Percentiles rank a stretch among this genome's conserved stretches.
Conservation (phyloP, 2,888 invertebrate species). For the Macrosoma leucophasiata region DNA sequence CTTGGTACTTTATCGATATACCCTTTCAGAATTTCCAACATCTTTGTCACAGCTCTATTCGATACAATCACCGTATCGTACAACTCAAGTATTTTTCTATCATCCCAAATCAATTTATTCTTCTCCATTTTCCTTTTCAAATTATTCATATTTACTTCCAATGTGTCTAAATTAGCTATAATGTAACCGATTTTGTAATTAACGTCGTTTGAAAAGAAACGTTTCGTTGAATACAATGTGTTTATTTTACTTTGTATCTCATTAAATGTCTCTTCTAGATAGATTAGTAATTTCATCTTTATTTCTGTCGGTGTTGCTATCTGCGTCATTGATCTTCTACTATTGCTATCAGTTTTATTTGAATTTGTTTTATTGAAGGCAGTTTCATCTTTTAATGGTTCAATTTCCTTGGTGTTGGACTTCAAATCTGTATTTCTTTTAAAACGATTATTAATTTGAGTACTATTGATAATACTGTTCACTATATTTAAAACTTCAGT, state of each 20-base stretch:
- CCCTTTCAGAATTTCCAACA: conserved; percentile 29
- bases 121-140: conserved; percentile 30
- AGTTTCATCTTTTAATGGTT: conserved; percentile 3
- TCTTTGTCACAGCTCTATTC: conserved; percentile 25
- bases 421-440: conserved; percentile 5
- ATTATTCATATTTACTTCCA: conserved; percentile 33
- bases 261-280: conserved; percentile 32
- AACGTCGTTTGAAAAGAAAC: conserved; percentile 25
- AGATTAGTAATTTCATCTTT: conserved; percentile 32
- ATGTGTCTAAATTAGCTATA: conserved; percentile 39
- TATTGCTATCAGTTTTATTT: conserved; percentile 6
- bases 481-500: conserved; percentile 5
- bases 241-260: conserved; percentile 33
- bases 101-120: conserved; percentile 29
- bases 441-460: no score
- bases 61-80: conserved; percentile 37
- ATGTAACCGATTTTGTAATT: conserved; percentile 42
- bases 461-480: no score
- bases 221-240: conserved; percentile 29
- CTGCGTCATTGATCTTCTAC: conserved; percentile 13
- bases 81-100: conserved; percentile 32
- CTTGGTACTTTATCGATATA: conserved; percentile 18
- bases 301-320: conserved; percentile 21
- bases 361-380: conserved; percentile 2
- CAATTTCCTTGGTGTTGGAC: background rate